phyloP scores from a whole-genome alignment of 2,888 invertebrate genomes.

The Metopia argyrocephala region DNA sequence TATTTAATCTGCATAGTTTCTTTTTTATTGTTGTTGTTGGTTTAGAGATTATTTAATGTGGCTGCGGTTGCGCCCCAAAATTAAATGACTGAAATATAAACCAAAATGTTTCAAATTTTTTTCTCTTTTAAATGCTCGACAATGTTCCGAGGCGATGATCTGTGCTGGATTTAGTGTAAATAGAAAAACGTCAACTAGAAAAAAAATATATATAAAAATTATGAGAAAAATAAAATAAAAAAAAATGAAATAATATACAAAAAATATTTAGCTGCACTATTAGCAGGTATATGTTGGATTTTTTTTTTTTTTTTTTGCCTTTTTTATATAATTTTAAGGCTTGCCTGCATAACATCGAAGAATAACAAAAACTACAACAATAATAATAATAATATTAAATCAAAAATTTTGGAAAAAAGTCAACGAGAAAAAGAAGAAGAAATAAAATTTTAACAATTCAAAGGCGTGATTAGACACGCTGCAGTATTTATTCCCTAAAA shows the following conservation, averaged over 20 bases:
- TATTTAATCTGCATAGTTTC: conserved; percentile 13
- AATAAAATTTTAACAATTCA: conserved; percentile 64
- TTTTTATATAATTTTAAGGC: conserved; percentile 65
- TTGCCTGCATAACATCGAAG: conserved; percentile 60
- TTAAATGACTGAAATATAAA: conserved; percentile 42
- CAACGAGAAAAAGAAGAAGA: conserved; percentile 36
- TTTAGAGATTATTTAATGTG: conserved; percentile 41
- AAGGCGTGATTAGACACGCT: conserved; percentile 67
- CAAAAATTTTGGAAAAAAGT: neutral
- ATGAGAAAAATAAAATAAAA: conserved; percentile 13
- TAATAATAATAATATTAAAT: neutral
- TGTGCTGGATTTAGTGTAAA: conserved; percentile 65
- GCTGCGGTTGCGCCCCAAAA: conserved; percentile 61
- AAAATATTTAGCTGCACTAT: conserved; percentile 35
- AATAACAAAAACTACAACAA: conserved; percentile 20
- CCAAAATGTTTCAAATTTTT: neutral
- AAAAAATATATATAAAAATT: conserved; percentile 22
- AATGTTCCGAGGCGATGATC: conserved; percentile 65
- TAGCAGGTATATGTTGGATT: conserved; percentile 43
- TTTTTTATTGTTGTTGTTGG: conserved; percentile 16
- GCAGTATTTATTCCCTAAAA: conserved; percentile 61
- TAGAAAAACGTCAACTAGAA: conserved; percentile 61
- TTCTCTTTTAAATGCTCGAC: conserved; percentile 35
- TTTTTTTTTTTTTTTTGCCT: conserved; percentile 11
- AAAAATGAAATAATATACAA: conserved; percentile 11